Evolutionary conservation across 2,113 vertebrate species (phyloP), one percentile per base, ranked within the genome.

Genomic region (Hypanus sabinus): DNA sequence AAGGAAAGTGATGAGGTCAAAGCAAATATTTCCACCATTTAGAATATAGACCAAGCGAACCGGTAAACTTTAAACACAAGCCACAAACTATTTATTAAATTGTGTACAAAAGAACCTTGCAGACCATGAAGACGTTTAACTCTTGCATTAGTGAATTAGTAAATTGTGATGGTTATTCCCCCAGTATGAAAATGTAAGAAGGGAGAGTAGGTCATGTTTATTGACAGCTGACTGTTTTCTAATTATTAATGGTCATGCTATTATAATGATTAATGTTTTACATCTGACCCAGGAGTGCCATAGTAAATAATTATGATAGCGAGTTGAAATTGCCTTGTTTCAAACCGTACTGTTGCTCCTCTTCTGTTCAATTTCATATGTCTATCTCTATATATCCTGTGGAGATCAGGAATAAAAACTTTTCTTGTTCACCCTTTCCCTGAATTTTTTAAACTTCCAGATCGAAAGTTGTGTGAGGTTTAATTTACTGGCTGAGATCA

Each of bases 201-300:
- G 8, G 90, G 33, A 73, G 70, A 12, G 91, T 73, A 11, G 30
- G 24, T 73, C 36, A 73, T 30, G 5, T 75, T 33, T 93, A 55
- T 93, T 93, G 22, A 73, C 24, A 75, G 85, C 30, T 33, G n/a
- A 62, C n/a, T 33, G 36, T 55, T 93, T 71, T 12, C 12, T 38
- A 73, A 93, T 93, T 93, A 93, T 46, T 5, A 93, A 73, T 93
- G 8, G 33, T 11, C 91, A 11, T 11, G 46, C 36, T 73, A 38
- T 30, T 27, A 73, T 55, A 46, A 24, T 93, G 70, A 55, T 93
- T 93, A 27, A 93, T 75, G 91, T 38, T 93, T 93, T 36, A 11
- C 55, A 93, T 73, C 70, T 93, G 70, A 55, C 68, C 68, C 5
- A 93, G 91, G 73, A 93, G 18, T 93, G 38, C 91, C 65, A 73